Evolutionary conservation across 2,888 invertebrate genomes (phyloP).

Genomic region (Trichogramma dendrolimi): DNA sequence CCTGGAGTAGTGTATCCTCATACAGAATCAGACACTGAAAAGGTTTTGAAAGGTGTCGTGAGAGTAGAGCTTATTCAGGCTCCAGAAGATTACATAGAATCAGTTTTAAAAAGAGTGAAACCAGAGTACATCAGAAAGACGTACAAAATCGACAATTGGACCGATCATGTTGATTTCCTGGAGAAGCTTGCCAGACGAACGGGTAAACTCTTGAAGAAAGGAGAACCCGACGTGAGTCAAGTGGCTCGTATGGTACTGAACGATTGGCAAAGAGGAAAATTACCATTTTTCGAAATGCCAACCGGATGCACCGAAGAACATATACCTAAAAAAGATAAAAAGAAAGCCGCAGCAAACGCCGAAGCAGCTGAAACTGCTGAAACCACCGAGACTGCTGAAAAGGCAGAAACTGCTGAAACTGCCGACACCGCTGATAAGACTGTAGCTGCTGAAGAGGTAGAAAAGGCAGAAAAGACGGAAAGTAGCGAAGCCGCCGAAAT

Average conservation of each 20-base stretch:
- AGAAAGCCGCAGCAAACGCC: constrained; percentile 12
- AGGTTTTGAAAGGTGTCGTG: constrained; percentile 95
- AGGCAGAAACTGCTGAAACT: constrained; percentile 9
- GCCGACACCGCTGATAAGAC: constrained; percentile 21
- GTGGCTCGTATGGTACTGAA: constrained; percentile 93
- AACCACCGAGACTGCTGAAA: constrained; percentile 7
- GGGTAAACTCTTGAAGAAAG: constrained; percentile 91
- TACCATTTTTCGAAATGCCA: constrained; percentile 90
- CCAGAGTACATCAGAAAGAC: constrained; percentile 85
- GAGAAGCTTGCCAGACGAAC: constrained; percentile 81
- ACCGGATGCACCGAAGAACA: constrained; percentile 71
- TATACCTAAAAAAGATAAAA: constrained; percentile 49
- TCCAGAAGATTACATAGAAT: constrained; percentile 91
- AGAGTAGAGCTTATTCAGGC: constrained; percentile 89
- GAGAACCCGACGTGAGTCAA: constrained; percentile 89
- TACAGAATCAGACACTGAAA: constrained; percentile 90
- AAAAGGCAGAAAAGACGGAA: constrained; percentile 38
- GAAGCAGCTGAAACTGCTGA: constrained; percentile 45
- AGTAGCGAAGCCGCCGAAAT: background rate
- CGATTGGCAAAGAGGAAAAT: constrained; percentile 97
- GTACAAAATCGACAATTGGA: constrained; percentile 83
- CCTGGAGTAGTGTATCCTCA: constrained; percentile 98
- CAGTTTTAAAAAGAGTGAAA: constrained; percentile 81
- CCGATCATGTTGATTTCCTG: constrained; percentile 78
- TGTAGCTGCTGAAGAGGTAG: constrained; percentile 29